Evolutionary conservation across 1,140 invertebrate species (phyloP).

Genomic region (Pygmarrhopalites habei): DNA sequence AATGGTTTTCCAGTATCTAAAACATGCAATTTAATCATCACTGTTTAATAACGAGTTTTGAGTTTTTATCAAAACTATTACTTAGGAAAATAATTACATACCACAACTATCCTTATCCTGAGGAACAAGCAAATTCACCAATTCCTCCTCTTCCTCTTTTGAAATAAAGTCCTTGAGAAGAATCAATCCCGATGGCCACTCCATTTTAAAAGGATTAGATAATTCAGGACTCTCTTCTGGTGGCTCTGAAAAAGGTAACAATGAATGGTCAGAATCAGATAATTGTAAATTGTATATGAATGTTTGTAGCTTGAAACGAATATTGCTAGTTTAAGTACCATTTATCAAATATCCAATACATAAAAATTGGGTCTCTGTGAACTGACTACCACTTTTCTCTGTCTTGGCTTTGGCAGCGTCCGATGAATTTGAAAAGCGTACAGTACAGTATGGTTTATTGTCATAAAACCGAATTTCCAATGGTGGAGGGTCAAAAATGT

Average conservation of each 20-base stretch:
- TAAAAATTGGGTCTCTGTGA: conserved; percentile 46
- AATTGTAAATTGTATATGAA: background rate
- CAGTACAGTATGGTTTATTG: conserved; percentile 67
- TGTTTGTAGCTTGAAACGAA: background rate
- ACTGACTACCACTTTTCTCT: conserved; percentile 36
- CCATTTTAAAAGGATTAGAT: conserved; percentile 8
- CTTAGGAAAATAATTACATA: conserved; percentile 7
- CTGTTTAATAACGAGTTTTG: background rate
- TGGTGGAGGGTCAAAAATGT: conserved; percentile 46
- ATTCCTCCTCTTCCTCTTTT: conserved; percentile 58
- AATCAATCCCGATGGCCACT: conserved; percentile 61
- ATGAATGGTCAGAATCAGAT: background rate
- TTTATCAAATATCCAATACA: conserved; percentile 9
- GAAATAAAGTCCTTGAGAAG: conserved; percentile 67
- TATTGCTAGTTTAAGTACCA: background rate
- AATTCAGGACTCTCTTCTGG: conserved; percentile 16
- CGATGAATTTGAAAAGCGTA: conserved; percentile 48
- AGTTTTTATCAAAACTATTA: background rate
- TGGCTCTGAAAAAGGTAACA: conserved; percentile 27
- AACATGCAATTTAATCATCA: background rate
- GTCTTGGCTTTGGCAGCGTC: background rate
- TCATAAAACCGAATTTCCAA: conserved; percentile 58
- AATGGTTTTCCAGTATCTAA: conserved; percentile 47
- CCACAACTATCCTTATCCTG: conserved; percentile 44
- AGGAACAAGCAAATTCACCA: conserved; percentile 57